These are phyloP conservation scores for Pterois miles DNA, from an alignment of 2,797 vertebrate species.

Conservation along the genomic window DNA sequence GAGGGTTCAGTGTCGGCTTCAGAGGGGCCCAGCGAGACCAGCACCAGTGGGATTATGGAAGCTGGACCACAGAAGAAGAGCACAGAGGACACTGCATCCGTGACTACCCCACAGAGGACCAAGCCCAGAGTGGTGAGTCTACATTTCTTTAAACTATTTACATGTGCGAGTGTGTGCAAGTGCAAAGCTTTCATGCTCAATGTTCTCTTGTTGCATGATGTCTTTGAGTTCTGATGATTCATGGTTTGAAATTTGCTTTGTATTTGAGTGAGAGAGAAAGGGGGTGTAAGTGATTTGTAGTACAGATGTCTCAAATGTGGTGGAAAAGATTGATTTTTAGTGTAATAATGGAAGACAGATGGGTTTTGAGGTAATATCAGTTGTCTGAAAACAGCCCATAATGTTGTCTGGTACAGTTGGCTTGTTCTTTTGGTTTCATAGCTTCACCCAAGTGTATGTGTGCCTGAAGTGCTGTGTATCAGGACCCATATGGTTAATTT, in stretches of 20 bases:
- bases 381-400: not conserved
- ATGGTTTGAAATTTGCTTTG: not conserved
- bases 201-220: not conserved
- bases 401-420: not conserved
- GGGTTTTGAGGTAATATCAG: not conserved
- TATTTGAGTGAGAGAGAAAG: not conserved
- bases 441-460: not conserved
- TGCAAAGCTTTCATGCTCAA: not conserved
- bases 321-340: not conserved
- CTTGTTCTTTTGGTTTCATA: slow-evolving; percentile 1
- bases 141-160: not conserved
- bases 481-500: slow-evolving; percentile 41
- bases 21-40: slow-evolving; percentile 78
- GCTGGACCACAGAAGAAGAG: slow-evolving; percentile 77
- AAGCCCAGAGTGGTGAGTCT: slow-evolving; percentile 97
- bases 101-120: slow-evolving; percentile 74
- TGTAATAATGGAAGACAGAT: not conserved
- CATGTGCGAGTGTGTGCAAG: not conserved
- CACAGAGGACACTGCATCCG: slow-evolving; percentile 75
- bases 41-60: slow-evolving; percentile 75
- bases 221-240: slow-evolving; percentile 6
- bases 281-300: not conserved
- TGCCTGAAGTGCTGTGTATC: slow-evolving; percentile 23
- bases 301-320: not conserved
- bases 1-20: slow-evolving; percentile 49